Evolutionary conservation across 2,888 invertebrate genomes (phyloP), one percentile per base, ranked within the genome.

Genomic region (Beris chalybata): DNA sequence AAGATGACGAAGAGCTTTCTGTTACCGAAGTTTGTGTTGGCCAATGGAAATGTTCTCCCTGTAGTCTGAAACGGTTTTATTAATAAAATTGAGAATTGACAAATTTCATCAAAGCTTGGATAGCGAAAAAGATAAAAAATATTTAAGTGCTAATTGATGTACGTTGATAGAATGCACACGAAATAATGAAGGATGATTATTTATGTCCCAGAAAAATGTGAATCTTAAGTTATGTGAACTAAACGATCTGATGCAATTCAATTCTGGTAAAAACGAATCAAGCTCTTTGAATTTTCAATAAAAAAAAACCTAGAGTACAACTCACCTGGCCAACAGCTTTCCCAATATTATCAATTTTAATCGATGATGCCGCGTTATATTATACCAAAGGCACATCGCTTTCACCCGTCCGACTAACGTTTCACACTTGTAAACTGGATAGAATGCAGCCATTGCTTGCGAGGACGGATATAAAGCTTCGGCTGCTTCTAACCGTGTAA

Each of bases 371-470:
- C 87, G 86, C 0, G 92, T 92, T 77, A 92, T 90, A 80, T 96
- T 97, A 79, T 91, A 91, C 95, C 96, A 97, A 3, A 95, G 83
- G 75, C 92, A 93, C 86, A 96, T 88, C 11, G 93, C 90, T 82
- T 87, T 82, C 38, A 82, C 81, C 45, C 78, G 77, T 3, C 78
- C 78, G 52, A 81, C 76, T 73, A 79, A 81, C 65, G 74, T 75
- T 66, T 76, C 77, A 30, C 77, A 79, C 69, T 78, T 79, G 71
- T 80, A 80, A 13, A 89, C 82, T 12, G 90, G 89, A 82, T 90
- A 91, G 68, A 90, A 86, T 5, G 81, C 82, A 0, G 87, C 90
- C 82, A 95, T 90, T 29, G 92, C 90, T 73, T 89, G 87, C 61
- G 88, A 88, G 5, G 93, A 93, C 0, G 95, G 93, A 82, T 92